Base-by-base conservation (phyloP, 2,113 vertebrate species). In the Dasypus novemcinctus region DNA sequence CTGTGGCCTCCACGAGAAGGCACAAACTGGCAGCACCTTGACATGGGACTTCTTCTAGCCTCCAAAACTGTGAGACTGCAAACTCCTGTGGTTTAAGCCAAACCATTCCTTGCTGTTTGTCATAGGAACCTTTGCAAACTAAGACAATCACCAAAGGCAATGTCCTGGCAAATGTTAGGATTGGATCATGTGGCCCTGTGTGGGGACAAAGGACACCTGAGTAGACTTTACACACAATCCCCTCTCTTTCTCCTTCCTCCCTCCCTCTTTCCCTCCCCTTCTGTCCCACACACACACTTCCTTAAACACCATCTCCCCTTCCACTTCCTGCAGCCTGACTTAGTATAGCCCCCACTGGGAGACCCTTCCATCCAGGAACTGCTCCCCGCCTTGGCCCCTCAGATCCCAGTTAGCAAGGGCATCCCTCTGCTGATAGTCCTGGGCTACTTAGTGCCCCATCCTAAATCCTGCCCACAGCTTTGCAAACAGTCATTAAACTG, bases 101-200 rank as follows among this genome's bases (percentile, higher is more conserved):
- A 54, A 54, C 52, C 8, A 54, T 54, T 54, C 52, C 17, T 11
- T 8, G 52, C 52, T 54, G 17, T 54, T 54, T 54, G 52, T 54
- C 52, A 54, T 15, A 14, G 52, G 12, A 54, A 15, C 52, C 13
- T 54, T 54, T 11, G 52, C 52, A 54, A 54, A 54, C 52, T 54
- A 54, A 54, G 52, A 54, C 52, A 54, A 21, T 18, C 27, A 29
- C 38, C 43, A 43, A 54, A 43, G 41, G n/a, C 27, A n/a, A 25
- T 36, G 71, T 78, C 54, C 27, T 54, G 11, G 41, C 1, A 0
- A 78, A 1, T 23, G 59, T 38, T 1, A 82, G 49, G 52, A 36
- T 43, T 36, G 29, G 41, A 21, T 63, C 52, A 18, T 4, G 0
- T 36, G 27, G 8, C 1, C 1, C 43, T 23, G 25, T 0, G 0